Evolutionary conservation across 2,888 invertebrate species (phyloP), one percentile per base, ranked within the genome.

Genomic region (Gnatocerus cornutus): DNA sequence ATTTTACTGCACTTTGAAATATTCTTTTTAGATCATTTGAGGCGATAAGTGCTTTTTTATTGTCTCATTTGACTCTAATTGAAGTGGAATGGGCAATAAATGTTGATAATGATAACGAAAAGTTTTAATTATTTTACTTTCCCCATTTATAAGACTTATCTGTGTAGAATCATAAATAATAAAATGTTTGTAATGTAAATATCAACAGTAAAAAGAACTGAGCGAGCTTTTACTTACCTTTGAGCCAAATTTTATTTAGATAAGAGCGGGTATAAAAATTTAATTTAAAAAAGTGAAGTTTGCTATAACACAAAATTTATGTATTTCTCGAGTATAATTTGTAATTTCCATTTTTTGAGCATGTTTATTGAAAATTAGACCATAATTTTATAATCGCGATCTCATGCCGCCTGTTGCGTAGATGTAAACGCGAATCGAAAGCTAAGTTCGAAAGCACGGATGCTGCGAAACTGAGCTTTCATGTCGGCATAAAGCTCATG

Each of bases 391-490:
- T 46, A 46, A 46, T 46, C 46, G 46, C 46, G 46, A 16, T 37
- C 10, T 46, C 16, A 14, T 46, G 29, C 59, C 73, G 74, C 76
- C 76, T 76, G 76, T 76, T 76, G 76, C 76, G 64, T 71, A 61
- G 16, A 55, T 39, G 41, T n/a, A 39, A 30, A 14, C 45, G 30
- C 46, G 46, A 45, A 9, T 13, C 30, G 41, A 30, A 56, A 52
- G 52, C 41, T 13, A 27, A 10, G 12, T 30, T 12, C n/a, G 41
- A 66, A 46, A 21, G 70, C 63, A 21, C 48, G 74, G 76, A 76
- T 76, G 73, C 75, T 76, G 73, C 64, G 68, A 58, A 73, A 77
- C 76, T 76, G 73, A 75, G 73, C 71, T 75, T 76, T 69, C 72
- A 62, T 50, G 48, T 29, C 48, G 48, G 48, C 48, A 21, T 56